A percentile compares a stretch with the other conserved stretches of the same genome.
Evolutionary conservation across 2,797 vertebrate species (phyloP).

Genomic region (Simalia tracyae): DNA sequence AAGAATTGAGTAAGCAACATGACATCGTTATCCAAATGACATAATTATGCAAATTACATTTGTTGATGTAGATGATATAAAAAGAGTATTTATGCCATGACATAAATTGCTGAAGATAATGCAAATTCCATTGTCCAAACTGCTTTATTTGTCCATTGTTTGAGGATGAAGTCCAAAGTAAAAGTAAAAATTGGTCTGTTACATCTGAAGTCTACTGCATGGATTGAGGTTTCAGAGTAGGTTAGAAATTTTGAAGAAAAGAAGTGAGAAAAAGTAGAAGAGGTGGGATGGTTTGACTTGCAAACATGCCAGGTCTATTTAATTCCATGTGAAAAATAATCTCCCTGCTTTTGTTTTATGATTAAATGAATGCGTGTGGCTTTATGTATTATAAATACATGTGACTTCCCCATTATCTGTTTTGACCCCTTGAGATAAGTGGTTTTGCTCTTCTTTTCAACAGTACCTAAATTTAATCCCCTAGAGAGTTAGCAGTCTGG

Average conservation of each 20-base stretch:
- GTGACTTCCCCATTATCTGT: neutral
- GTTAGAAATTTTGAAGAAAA: neutral
- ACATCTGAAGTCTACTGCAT: neutral
- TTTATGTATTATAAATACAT: neutral
- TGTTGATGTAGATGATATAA: neutral
- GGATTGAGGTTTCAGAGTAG: neutral
- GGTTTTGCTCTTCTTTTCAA: neutral
- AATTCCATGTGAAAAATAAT: neutral
- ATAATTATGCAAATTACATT: neutral
- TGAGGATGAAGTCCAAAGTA: neutral
- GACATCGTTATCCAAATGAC: neutral
- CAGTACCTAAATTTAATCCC: neutral
- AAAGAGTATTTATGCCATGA: neutral
- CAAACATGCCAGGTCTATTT: neutral
- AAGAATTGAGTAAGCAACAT: neutral
- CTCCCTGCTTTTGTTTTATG: neutral
- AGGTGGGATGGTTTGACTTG: neutral
- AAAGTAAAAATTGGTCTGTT: neutral
- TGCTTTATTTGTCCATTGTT: neutral
- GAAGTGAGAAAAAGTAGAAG: neutral
- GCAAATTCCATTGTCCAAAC: neutral
- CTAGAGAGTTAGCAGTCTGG: neutral
- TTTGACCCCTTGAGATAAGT: neutral
- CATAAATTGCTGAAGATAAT: neutral
- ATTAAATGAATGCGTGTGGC: neutral